Base-by-base conservation (phyloP, 1,140 invertebrate genomes). In the Bombyx mandarina region DNA sequence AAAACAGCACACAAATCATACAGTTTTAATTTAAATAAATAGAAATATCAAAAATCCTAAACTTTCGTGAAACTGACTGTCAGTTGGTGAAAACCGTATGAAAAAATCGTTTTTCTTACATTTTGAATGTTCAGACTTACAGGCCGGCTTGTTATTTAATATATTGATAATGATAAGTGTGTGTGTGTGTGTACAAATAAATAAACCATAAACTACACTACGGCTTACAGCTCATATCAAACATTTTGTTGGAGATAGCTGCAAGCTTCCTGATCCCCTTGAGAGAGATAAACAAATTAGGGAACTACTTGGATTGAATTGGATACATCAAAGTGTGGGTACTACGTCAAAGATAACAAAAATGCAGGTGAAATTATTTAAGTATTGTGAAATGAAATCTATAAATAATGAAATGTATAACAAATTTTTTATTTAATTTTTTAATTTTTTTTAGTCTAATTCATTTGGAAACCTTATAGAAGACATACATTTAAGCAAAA, bases 281-380 rank as follows among this genome's bases (percentile, higher is more conserved):
- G 71, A 72, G 59, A 73, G 82, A 63, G 82, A 83, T 56, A 76
- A 62, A 54, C 70, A 85, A 62, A 82, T 85, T 18, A 67, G 70
- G 62, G 60, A 75, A 57, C 61, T 85, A n/a, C 71, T 85, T 9
- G 82, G 78, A 12, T 56, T 84, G n/a, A 58, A 35, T 35, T 35
- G 2, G 26, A 35, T 35, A 35, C 26, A 35, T 35, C 26, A 35
- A 35, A 35, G 9, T 3, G 56, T 44, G 47, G 9, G 42, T 43
- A 43, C 9, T 43, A 8, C 50, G 10, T 51, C 50, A 10, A 35
- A 51, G 42, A 3, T 26, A 35, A 35, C 42, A 26, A 51, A 7
- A 51, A 35, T 51, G 18, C 10, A 35, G 42, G 22, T 8, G 3
- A 35, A 35, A 35, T 5, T 10, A 47, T 47, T 10, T 47, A 12